phyloP scores from a whole-genome alignment of 1,140 invertebrate genomes.

The Antheraea mylitta region DNA sequence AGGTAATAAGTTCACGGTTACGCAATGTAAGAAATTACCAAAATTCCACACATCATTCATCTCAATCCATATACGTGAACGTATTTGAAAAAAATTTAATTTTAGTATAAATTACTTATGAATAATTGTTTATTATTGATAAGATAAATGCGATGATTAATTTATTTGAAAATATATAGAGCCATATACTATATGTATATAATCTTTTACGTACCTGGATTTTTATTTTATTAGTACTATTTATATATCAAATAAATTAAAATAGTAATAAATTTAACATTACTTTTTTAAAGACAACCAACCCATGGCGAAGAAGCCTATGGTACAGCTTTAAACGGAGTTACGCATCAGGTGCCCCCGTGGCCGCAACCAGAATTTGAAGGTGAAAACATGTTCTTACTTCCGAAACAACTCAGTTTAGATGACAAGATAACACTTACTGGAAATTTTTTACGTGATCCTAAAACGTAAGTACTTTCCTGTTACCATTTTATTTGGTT shows the following conservation, averaged over 20 bases:
- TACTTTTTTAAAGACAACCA: constrained; percentile 14
- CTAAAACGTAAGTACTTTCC: constrained; percentile 35
- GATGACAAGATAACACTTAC: constrained; percentile 39
- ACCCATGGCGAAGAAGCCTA: constrained; percentile 34
- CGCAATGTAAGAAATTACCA: no score
- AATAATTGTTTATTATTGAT: neutral
- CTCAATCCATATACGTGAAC: no score
- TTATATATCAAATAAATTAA: no score
- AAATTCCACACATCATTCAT: no score
- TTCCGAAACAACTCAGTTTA: constrained; percentile 46
- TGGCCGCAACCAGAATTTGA: constrained; percentile 33
- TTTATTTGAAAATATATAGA: neutral
- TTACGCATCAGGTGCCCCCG: constrained; percentile 35
- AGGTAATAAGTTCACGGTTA: no score
- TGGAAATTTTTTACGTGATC: constrained; percentile 26
- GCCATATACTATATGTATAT: no score
- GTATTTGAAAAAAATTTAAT: no score
- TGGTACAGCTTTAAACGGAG: constrained; percentile 41
- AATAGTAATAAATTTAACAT: neutral
- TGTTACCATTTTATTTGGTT: neutral
- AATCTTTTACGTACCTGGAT: no score
- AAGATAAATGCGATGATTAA: neutral
- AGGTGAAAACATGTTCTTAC: constrained; percentile 52
- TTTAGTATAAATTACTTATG: no score
- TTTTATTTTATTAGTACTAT: no score